These are phyloP conservation scores for Myrmecobius fasciatus DNA, from an alignment of 2,113 vertebrate species.

Conservation along the genomic window DNA sequence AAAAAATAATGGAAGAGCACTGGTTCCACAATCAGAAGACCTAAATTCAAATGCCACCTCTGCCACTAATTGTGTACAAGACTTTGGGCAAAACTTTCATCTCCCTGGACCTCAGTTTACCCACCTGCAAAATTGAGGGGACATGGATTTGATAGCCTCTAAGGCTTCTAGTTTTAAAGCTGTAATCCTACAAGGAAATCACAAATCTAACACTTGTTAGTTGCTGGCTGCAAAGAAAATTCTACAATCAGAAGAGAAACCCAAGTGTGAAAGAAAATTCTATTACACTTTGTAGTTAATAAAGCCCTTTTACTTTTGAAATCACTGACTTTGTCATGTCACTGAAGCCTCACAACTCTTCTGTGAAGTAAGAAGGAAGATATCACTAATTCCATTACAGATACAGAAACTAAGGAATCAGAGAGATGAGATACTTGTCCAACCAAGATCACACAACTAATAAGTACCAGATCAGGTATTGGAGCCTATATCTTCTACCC, in stretches of 20 bases:
- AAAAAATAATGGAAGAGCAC: neutral
- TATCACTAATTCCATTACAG: neutral
- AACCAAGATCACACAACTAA: neutral
- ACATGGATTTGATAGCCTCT: neutral
- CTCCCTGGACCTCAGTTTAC: neutral
- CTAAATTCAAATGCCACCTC: neutral
- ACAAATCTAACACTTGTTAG: neutral
- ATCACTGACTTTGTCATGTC: neutral
- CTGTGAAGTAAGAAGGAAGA: neutral
- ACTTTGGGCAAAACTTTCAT: neutral
- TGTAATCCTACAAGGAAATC: neutral
- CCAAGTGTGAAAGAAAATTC: neutral
- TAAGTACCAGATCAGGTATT: neutral
- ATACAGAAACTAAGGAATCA: neutral
- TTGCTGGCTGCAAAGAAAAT: neutral
- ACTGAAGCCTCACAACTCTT: neutral
- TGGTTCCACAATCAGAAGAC: neutral
- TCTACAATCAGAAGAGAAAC: no score
- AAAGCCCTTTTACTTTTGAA: neutral
- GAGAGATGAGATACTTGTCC: neutral
- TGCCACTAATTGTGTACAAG: neutral
- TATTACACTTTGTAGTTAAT: neutral
- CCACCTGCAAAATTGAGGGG: neutral
- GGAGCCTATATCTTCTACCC: neutral
- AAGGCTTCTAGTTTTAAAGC: neutral